Percentiles rank a stretch among this genome's conserved stretches.
Evolutionary conservation across 37 sponge, comb jelly and placozoan species (phyloP).

Genomic region (Halisarca cf. caerulea): DNA sequence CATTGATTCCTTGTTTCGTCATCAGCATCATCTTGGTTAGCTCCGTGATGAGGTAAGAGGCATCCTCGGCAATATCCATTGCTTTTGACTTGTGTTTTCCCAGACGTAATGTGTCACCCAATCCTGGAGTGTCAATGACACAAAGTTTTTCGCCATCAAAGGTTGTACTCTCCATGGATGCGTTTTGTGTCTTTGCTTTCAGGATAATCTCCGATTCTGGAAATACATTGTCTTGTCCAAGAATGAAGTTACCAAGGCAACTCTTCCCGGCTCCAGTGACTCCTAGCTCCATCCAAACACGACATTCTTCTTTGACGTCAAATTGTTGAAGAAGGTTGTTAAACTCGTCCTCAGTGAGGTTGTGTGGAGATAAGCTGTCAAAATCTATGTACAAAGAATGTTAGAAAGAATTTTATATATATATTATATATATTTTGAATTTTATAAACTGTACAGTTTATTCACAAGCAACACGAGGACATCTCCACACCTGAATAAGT

Average conservation of each 20-base stretch:
- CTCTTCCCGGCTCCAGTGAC: conserved; percentile 20
- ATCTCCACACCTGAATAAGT: too few relatives aligned
- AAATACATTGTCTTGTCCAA: neutral
- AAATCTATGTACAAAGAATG: too few relatives aligned
- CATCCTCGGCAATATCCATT: conserved; percentile 4
- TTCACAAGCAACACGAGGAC: conserved; percentile 2
- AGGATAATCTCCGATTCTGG: neutral
- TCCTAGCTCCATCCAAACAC: neutral
- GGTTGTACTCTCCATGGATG: neutral
- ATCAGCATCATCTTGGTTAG: conserved; percentile 15
- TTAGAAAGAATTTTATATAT: too few relatives aligned
- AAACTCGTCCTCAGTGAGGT: neutral
- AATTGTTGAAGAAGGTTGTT: neutral
- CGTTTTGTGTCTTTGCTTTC: neutral
- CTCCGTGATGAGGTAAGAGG: neutral
- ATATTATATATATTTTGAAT: neutral
- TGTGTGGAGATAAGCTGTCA: neutral
- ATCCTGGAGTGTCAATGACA: conserved; percentile 18
- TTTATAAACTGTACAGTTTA: neutral
- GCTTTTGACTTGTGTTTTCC: neutral
- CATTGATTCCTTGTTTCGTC: neutral
- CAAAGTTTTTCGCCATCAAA: neutral
- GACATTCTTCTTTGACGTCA: neutral
- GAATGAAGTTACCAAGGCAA: conserved; percentile 7
- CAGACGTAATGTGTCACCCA: neutral